These are phyloP conservation scores for Ypsolopha scabrella DNA, from an alignment of 2,888 invertebrate species.

Conservation along the genomic window DNA sequence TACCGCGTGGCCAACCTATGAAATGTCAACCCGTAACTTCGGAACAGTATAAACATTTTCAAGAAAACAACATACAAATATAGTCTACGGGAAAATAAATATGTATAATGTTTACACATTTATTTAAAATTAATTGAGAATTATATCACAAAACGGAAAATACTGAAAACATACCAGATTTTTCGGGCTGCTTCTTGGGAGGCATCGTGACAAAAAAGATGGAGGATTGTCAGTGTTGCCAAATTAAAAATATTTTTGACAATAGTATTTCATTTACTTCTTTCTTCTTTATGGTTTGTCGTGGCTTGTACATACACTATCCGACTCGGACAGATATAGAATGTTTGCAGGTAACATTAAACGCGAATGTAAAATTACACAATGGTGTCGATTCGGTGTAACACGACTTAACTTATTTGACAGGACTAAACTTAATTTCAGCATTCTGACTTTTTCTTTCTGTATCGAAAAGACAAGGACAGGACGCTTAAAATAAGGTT, in stretches of 20 bases:
- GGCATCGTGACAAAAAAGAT: slow-evolving; percentile 79
- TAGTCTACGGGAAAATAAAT: background rate
- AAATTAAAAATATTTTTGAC: background rate
- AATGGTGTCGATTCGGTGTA: too few relatives aligned
- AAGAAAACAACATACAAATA: background rate
- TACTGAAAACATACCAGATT: slow-evolving; percentile 76
- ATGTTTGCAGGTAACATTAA: too few relatives aligned
- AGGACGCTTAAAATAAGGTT: too few relatives aligned
- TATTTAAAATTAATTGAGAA: background rate
- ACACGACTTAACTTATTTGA: too few relatives aligned
- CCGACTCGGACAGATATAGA: too few relatives aligned
- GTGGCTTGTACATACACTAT: too few relatives aligned
- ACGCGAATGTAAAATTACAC: too few relatives aligned
- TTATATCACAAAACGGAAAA: slow-evolving; percentile 5
- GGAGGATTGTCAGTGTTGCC: slow-evolving; percentile 29
- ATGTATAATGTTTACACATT: background rate
- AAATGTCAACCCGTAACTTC: background rate
- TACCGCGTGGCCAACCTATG: slow-evolving; percentile 2
- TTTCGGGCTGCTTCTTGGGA: slow-evolving; percentile 88
- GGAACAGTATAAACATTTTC: background rate
- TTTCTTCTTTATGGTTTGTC: too few relatives aligned
- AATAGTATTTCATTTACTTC: too few relatives aligned
- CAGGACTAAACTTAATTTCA: too few relatives aligned
- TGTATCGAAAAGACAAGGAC: too few relatives aligned
- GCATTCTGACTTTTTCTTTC: too few relatives aligned